Percentiles rank a stretch among this genome's conserved stretches.
These are phyloP conservation scores for Lates calcarifer DNA, from an alignment of 2,113 vertebrate genomes.

Conservation along the genomic window DNA sequence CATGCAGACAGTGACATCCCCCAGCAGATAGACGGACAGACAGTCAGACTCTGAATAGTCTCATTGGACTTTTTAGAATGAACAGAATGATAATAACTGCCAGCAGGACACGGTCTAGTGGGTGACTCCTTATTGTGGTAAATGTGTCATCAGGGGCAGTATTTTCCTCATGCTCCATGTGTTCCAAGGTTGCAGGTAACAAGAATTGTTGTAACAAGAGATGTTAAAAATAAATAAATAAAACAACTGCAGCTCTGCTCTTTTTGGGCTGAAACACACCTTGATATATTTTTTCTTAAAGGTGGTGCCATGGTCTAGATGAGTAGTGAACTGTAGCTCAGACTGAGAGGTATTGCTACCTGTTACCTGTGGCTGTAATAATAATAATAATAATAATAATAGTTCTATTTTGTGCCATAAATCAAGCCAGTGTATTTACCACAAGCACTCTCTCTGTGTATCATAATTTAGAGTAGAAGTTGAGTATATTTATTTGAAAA, in stretches of 20 bases:
- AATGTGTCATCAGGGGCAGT: constrained; percentile 1
- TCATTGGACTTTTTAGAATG: constrained; percentile 27
- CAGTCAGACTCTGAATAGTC: constrained; percentile 7
- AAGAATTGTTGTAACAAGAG: too few relatives aligned
- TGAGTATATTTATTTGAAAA: not conserved
- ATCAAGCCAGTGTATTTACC: not conserved
- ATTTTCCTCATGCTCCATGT: constrained; percentile 5
- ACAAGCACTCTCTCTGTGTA: not conserved
- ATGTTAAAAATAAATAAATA: not conserved
- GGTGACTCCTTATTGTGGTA: not conserved
- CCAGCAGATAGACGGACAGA: constrained; percentile 8
- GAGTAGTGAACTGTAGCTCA: not conserved
- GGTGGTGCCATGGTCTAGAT: not conserved
- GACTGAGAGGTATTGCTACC: not conserved
- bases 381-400: too few relatives aligned
- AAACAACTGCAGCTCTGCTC: not conserved
- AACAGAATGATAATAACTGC: constrained; percentile 6
- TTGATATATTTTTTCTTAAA: not conserved
- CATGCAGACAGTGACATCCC: constrained; percentile 25
- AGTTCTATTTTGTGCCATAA: not conserved
- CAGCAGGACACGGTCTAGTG: not conserved
- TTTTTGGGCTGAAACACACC: not conserved
- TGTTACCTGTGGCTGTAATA: not conserved
- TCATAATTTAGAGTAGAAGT: not conserved
- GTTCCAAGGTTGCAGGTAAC: too few relatives aligned